Base-by-base conservation (phyloP, 2,888 invertebrate species). In the Catocala fraxini region DNA sequence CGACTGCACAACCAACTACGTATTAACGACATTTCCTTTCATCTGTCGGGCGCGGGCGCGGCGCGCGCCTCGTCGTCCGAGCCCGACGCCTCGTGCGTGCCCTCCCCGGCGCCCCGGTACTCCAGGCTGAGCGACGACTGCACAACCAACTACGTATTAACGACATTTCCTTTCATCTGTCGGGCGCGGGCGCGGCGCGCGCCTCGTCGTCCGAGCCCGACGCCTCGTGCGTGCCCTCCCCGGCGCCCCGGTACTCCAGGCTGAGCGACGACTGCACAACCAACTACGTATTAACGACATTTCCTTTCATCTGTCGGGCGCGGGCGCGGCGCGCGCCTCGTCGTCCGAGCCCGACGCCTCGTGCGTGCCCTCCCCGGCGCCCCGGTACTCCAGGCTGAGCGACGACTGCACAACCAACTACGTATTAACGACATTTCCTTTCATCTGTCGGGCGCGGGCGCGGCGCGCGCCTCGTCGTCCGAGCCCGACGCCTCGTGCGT, bases 11-110 rank as follows among this genome's bases (percentile, higher is more conserved):
- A 25, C 3, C 35, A 9, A 45, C 13, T 0, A 15, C 0, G 35
- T 12, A 25, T 25, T 15, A 15, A 15, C 15, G 15, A 15, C 15
- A 15, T 15, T 15, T 15, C 15, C 15, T 15, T 15, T 15, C 1
- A 0, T 15, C n/a, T n/a, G n/a, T n/a, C n/a, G n/a, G n/a, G n/a
- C n/a, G n/a, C 97, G 49, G 95, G 91, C 43, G 65, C 42, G 34
- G 73, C 67, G 48, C 80, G 49, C 34, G 63, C 75, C 51, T 82
- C 86, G 66, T 81, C 84, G 42, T 81, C 83, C 0, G 86, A 85
- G 41, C 75, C 76, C 10, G 82, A 81, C 5, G 71, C 82, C 49
- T 81, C 82, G 33, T 73, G 77, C 35, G 71, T 70, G 2, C 79
- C 64, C 33, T 69, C 70, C 53, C 59, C 59, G 13, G 85, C 87